Base-by-base conservation (phyloP, 2,888 invertebrate species). In the Cephus pulcher region DNA sequence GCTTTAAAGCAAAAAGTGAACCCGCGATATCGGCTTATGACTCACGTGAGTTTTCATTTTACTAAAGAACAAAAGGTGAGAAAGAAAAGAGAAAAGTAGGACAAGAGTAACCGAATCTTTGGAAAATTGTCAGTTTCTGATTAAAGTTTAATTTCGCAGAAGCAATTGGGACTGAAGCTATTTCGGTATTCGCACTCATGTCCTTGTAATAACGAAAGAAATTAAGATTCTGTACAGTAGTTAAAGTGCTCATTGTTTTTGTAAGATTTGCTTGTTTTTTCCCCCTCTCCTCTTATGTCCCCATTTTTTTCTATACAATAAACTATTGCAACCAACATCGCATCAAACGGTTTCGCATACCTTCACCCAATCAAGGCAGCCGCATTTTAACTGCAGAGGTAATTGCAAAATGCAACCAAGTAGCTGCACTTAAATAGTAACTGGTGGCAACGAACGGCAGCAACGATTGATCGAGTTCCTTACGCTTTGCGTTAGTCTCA, bases 251-350 rank as follows among this genome's bases (percentile, higher is more conserved):
- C 80, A 86, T 88, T 86, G 83, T 87, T 89, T 56, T 89, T 87
- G 84, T 89, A 89, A 88, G 84, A 87, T 83, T 88, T 89, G 83
- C 86, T 88, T 86, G 82, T 71, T 34, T 34, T 34, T 71, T 71
- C 23, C 23, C 12, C 56, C 56, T 40, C 40, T 23, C 56, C 56
- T 56, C 56, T 56, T 56, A 56, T 56, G 23, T 23, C 23, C 56
- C 56, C 56, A 84, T 87, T 85, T 85, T 82, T 87, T 88, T 87
- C 84, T 88, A 87, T 83, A 86, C 82, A 87, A 88, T 87, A 88
- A 87, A 84, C 75, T 35, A 68, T 75, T 35, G 30, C 71, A 33
- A 34, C 30, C 71, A 71, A 71, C 33, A 34, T 71, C 71, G 56
- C 23, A 56, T 56, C 23, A 56, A 56, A 56, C 23, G 23, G 23